These are phyloP conservation scores for Lucilia sericata DNA, from an alignment of 1,140 invertebrate species.

Conservation along the genomic window DNA sequence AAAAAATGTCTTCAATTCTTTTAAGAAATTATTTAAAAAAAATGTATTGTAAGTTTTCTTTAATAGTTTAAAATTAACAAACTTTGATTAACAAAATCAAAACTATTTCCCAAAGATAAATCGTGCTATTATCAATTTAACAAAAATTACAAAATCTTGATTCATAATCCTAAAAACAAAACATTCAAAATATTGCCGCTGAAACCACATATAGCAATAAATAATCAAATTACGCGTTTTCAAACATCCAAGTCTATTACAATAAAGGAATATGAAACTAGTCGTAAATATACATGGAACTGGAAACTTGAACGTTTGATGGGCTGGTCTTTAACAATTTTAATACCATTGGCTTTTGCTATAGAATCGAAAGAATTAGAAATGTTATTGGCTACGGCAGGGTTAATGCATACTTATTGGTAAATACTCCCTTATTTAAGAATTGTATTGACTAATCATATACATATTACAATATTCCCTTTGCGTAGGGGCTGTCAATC, in stretches of 20 bases:
- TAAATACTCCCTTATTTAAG: not conserved
- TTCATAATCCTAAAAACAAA: not conserved
- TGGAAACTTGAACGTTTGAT: slow-evolving; percentile 17
- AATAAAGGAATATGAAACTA: slow-evolving; percentile 31
- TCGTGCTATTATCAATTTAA: not conserved
- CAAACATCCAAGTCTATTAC: not conserved
- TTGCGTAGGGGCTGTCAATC: slow-evolving; percentile 11
- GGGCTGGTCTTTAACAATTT: not conserved
- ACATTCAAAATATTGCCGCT: not conserved
- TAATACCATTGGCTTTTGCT: slow-evolving; percentile 7
- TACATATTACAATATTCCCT: too few relatives aligned
- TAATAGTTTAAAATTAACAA: not conserved
- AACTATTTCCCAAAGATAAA: not conserved
- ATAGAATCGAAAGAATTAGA: slow-evolving; percentile 7
- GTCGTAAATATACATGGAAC: slow-evolving; percentile 1
- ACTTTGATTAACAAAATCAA: not conserved
- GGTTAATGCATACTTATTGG: slow-evolving; percentile 17
- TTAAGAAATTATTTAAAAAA: not conserved
- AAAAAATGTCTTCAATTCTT: not conserved
- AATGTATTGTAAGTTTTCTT: not conserved
- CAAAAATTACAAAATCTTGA: not conserved
- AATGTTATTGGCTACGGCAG: not conserved
- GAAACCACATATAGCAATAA: not conserved
- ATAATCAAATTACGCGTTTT: not conserved
- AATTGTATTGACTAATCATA: too few relatives aligned